Evolutionary conservation across 2,113 vertebrate species (phyloP).

Genomic region (Prietella phreatophila): DNA sequence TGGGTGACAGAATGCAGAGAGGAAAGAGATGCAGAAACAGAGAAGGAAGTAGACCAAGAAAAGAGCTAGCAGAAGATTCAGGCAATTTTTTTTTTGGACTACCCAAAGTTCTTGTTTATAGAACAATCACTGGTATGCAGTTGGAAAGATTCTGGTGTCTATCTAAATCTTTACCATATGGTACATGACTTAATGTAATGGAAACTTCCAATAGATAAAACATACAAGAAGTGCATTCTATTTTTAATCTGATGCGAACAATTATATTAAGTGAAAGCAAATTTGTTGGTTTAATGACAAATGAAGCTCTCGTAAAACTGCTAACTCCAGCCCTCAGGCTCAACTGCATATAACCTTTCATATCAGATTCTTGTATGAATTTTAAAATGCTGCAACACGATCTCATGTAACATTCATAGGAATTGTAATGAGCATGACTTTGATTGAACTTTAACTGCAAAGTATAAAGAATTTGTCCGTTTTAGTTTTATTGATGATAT

Average conservation of each 20-base stretch:
- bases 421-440: slow-evolving; percentile 12
- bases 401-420: slow-evolving; percentile 27
- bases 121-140: slow-evolving; percentile 1
- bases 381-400: not conserved
- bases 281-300: slow-evolving; percentile 18
- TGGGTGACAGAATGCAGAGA: slow-evolving; percentile 34
- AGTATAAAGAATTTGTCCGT: not conserved
- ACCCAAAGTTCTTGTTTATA: slow-evolving; percentile 12
- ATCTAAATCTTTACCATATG: slow-evolving; percentile 12
- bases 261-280: slow-evolving; percentile 28
- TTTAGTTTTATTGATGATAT: not conserved
- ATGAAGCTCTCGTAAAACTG: not conserved
- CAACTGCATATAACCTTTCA: not conserved
- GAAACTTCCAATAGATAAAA: not conserved
- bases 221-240: not conserved
- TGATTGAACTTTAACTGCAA: not conserved
- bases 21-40: slow-evolving; percentile 35
- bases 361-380: not conserved
- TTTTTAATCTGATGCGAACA: not conserved
- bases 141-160: slow-evolving; percentile 15
- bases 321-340: not conserved
- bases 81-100: not conserved
- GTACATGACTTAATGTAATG: not conserved
- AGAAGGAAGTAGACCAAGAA: slow-evolving; percentile 35
- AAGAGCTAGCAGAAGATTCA: slow-evolving; percentile 24